These are phyloP conservation scores for Benthochromis sp. DNA, from an alignment of 2,113 vertebrate species.

Conservation along the genomic window DNA sequence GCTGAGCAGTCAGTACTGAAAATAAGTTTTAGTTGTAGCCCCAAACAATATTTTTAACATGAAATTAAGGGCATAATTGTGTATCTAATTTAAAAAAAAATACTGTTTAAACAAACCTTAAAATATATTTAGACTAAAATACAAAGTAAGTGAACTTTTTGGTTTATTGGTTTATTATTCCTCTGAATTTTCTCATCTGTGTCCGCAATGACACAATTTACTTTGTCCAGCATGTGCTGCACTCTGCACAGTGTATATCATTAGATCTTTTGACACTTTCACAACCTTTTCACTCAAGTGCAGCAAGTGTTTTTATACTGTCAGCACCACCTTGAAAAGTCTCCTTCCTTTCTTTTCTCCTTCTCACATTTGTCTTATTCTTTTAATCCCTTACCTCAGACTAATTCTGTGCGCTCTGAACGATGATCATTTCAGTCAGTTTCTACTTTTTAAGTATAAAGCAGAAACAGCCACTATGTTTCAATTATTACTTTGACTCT, in stretches of 20 bases:
- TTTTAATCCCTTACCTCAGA: neutral
- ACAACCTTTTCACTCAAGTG: neutral
- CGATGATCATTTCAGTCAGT: neutral
- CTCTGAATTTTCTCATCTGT: neutral
- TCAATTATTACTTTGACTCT: neutral
- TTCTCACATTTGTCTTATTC: neutral
- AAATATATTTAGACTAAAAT: neutral
- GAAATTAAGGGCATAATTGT: neutral
- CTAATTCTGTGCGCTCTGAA: neutral
- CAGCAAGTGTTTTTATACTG: neutral
- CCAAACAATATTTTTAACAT: neutral
- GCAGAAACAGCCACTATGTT: neutral
- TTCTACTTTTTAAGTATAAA: neutral
- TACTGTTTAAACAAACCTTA: neutral
- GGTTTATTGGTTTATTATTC: neutral
- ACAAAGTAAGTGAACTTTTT: neutral
- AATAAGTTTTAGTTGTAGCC: neutral
- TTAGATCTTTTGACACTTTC: neutral
- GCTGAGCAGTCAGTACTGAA: neutral
- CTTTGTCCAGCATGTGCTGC: neutral
- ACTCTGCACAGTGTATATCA: neutral
- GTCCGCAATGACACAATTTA: neutral
- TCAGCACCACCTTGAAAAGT: neutral
- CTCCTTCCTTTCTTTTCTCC: neutral
- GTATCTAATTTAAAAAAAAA: neutral